Evolutionary conservation across 2,888 invertebrate species (phyloP).

Genomic region (Cotesia congregata): DNA sequence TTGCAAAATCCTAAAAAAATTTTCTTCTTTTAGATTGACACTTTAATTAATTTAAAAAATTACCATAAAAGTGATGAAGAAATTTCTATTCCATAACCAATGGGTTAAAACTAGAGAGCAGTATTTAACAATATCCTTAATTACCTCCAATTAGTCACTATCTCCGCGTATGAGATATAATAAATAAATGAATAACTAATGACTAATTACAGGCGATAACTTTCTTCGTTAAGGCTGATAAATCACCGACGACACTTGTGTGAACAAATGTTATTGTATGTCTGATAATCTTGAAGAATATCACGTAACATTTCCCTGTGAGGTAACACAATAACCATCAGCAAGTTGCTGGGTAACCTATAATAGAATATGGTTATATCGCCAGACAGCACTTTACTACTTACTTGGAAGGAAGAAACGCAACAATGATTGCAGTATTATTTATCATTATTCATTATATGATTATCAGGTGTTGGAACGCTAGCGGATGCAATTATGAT

Average conservation of each 20-base stretch:
- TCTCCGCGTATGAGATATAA: no score
- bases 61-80: no score
- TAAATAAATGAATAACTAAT: no score
- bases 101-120: no score
- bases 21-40: no score
- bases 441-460: constrained; percentile 1
- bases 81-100: no score
- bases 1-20: no score
- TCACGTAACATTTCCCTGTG: constrained; percentile 38
- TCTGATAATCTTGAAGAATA: constrained; percentile 10
- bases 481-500: neutral
- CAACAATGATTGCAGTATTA: constrained; percentile 19
- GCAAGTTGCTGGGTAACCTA: neutral
- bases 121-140: no score
- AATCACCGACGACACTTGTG: constrained; percentile 14
- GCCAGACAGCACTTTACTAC: neutral
- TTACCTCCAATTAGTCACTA: no score
- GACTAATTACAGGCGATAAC: neutral
- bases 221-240: constrained; percentile 16
- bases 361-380: neutral
- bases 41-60: neutral
- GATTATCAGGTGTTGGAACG: constrained; percentile 1
- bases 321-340: constrained; percentile 27
- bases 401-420: constrained; percentile 11
- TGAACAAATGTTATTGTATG: constrained; percentile 23